Conservation (phyloP, 2,888 invertebrate species). For the Zelleria hepariella region DNA sequence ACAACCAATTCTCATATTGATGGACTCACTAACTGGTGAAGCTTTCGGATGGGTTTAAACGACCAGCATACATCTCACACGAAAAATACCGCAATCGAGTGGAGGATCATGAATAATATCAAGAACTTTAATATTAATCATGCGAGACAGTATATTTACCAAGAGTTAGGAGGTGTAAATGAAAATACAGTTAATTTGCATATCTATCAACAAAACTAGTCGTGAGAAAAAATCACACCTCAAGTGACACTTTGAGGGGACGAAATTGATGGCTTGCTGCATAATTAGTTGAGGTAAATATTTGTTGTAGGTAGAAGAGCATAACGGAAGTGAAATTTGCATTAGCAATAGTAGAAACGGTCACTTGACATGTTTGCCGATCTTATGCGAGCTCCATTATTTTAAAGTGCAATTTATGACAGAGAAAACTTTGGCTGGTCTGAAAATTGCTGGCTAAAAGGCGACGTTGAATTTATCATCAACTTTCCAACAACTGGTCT, state of each 20-base stretch:
- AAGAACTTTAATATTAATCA: constrained; percentile 24
- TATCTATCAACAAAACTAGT: constrained; percentile 16
- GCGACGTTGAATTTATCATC: constrained; percentile 14
- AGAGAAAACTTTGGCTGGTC: background rate
- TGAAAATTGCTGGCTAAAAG: background rate
- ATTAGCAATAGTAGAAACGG: background rate
- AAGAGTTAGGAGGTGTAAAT: constrained; percentile 22
- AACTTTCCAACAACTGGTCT: constrained; percentile 20
- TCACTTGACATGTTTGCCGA: background rate
- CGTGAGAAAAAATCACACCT: constrained; percentile 13
- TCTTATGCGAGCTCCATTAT: background rate
- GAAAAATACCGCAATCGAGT: background rate
- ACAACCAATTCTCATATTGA: background rate
- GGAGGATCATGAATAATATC: background rate
- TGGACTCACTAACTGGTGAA: too few relatives aligned
- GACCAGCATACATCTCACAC: too few relatives aligned
- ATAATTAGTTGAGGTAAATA: background rate
- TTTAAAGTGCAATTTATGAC: background rate
- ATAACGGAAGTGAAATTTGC: background rate
- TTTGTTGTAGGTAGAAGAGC: background rate
- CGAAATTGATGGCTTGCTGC: background rate
- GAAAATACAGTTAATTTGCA: constrained; percentile 22
- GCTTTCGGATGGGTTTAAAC: too few relatives aligned
- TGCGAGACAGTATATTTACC: constrained; percentile 14
- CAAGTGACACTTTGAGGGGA: constrained; percentile 5